Evolutionary conservation across 1,140 invertebrate species (phyloP).

Genomic region (Lordiphosa stackelbergi): DNA sequence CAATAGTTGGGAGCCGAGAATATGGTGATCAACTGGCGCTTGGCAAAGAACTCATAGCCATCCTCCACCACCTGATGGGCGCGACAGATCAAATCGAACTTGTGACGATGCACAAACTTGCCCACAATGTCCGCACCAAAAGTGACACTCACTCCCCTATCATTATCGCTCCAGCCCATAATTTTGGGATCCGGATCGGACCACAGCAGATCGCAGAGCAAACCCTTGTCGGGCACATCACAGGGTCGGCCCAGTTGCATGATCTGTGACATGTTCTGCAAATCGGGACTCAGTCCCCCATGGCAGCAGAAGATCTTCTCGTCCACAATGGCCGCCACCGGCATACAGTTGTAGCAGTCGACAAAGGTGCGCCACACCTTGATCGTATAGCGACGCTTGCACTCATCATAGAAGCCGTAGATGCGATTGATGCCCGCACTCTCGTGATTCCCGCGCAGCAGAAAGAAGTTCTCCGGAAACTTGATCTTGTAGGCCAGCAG

Average conservation of each 20-base stretch:
- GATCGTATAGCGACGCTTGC: constrained; percentile 96
- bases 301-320: constrained; percentile 99
- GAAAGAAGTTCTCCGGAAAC: constrained; percentile 92
- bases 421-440: constrained; percentile 87
- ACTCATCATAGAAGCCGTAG: constrained; percentile 96
- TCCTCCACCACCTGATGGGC: constrained; percentile 98
- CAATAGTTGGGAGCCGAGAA: constrained; percentile 84
- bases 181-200: constrained; percentile 95
- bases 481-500: constrained; percentile 96
- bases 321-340: constrained; percentile 95
- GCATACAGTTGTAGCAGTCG: constrained; percentile 79
- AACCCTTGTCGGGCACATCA: constrained; percentile 92
- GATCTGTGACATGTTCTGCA: constrained; percentile 93
- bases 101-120: constrained; percentile 95
- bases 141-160: constrained; percentile 95
- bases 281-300: constrained; percentile 91
- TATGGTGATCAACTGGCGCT: constrained; percentile 96
- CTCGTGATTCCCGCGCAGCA: constrained; percentile 82
- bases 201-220: constrained; percentile 97
- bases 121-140: constrained; percentile 94
- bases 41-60: constrained; percentile 98
- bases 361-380: constrained; percentile 99
- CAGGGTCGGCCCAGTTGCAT: constrained; percentile 91
- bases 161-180: constrained; percentile 94
- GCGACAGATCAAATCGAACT: constrained; percentile 95